phyloP scores from a whole-genome alignment of 1,140 invertebrate genomes.

The Sipha flava region DNA sequence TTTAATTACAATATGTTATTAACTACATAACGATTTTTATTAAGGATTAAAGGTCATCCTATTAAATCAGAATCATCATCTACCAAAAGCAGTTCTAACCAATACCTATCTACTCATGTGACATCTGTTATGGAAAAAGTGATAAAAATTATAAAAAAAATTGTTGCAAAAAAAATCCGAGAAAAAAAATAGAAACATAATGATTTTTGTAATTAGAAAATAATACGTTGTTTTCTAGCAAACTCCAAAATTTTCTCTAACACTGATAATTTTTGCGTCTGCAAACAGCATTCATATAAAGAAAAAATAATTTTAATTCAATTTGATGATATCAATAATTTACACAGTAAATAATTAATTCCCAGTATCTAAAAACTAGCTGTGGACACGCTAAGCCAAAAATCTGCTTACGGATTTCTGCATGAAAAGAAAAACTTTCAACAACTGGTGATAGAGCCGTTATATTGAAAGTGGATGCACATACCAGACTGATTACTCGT shows the following conservation, averaged over 20 bases:
- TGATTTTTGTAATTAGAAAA: neutral
- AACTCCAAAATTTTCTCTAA: conserved; percentile 91
- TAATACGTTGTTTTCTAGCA: conserved; percentile 94
- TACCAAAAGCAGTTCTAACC: conserved; percentile 28
- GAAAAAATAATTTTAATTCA: conserved; percentile 37
- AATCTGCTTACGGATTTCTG: conserved; percentile 86
- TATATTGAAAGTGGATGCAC: conserved; percentile 76
- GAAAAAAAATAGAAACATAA: conserved; percentile 43
- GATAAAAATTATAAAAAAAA: conserved; percentile 74
- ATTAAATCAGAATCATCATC: conserved; percentile 53
- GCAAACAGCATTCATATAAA: conserved; percentile 86
- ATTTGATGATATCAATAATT: neutral
- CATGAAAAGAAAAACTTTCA: conserved; percentile 91
- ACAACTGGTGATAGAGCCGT: conserved; percentile 83
- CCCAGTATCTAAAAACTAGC: conserved; percentile 94
- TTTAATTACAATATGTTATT: neutral
- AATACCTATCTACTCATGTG: neutral
- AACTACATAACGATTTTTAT: neutral
- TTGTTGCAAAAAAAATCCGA: conserved; percentile 55
- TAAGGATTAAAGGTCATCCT: conserved; percentile 35
- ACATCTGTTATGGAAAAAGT: conserved; percentile 57
- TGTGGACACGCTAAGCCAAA: conserved; percentile 92
- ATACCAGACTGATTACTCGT: conserved; percentile 78
- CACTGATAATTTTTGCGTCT: conserved; percentile 83
- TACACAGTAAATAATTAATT: conserved; percentile 53